These are phyloP conservation scores for Phragmatobia fuliginosa DNA, from an alignment of 2,888 invertebrate genomes.

Conservation along the genomic window DNA sequence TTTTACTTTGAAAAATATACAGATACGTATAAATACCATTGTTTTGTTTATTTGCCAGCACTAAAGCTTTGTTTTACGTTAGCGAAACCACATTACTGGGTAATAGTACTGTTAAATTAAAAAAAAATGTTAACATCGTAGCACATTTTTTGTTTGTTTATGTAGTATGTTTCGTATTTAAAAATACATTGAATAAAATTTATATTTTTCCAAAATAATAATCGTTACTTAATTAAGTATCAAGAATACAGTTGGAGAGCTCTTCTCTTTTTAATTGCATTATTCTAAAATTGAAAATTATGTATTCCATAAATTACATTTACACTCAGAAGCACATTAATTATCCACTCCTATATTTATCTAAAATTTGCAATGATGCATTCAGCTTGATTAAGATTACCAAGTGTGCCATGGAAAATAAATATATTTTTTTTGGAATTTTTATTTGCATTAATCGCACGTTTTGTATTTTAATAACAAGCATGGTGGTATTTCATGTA, in stretches of 20 bases:
- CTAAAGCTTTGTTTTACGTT: conserved; percentile 66
- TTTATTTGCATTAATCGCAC: background rate
- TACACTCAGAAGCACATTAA: background rate
- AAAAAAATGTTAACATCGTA: conserved; percentile 31
- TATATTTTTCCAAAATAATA: background rate
- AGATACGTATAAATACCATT: conserved; percentile 49
- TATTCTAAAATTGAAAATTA: background rate
- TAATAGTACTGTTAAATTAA: conserved; percentile 21
- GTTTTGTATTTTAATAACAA: background rate
- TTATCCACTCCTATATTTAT: background rate
- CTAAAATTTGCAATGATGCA: too few species aligned
- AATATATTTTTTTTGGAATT: background rate
- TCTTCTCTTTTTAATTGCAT: background rate
- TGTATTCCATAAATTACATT: background rate
- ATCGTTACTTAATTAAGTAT: background rate
- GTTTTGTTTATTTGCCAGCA: conserved; percentile 65
- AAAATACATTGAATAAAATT: background rate
- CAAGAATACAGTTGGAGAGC: background rate
- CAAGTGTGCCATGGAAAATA: background rate
- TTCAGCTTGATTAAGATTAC: background rate
- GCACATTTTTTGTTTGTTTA: conserved; percentile 40
- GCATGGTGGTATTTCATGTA: background rate
- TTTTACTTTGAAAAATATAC: conserved; percentile 52
- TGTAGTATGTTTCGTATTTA: conserved; percentile 12
- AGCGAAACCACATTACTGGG: conserved; percentile 39